A percentile compares a stretch with the other conserved stretches of the same genome.
Conservation (phyloP, 2,113 vertebrate species). For the Cephalopterus ornatus region DNA sequence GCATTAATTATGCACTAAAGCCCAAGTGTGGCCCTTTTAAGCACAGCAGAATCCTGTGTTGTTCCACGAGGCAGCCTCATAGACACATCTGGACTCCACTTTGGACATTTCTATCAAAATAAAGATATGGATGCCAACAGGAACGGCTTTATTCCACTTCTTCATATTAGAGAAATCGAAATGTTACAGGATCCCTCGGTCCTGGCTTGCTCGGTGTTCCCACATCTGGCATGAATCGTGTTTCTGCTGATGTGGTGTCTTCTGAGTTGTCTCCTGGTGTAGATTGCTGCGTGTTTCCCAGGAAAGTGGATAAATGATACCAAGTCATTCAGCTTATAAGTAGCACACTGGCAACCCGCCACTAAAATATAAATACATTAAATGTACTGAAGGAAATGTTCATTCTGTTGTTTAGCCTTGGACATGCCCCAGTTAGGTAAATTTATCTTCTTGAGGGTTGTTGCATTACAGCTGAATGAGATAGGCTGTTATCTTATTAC, state of each 20-base stretch:
- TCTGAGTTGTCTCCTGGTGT: slow-evolving; percentile 59
- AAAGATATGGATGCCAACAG: slow-evolving; percentile 19
- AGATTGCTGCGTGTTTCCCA: slow-evolving; percentile 64
- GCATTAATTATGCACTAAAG: slow-evolving; percentile 80
- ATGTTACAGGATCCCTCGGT: slow-evolving; percentile 30
- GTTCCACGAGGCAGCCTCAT: fast-evolving
- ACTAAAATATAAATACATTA: slow-evolving; percentile 75
- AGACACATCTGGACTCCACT: neutral
- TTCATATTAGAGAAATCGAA: slow-evolving; percentile 35
- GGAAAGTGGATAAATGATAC: slow-evolving; percentile 71
- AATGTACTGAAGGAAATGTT: slow-evolving; percentile 73
- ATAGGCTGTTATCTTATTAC: slow-evolving; percentile 61
- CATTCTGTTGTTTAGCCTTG: slow-evolving; percentile 72
- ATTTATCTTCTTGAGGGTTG: slow-evolving; percentile 72
- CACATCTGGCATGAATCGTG: slow-evolving; percentile 11
- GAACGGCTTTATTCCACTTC: slow-evolving; percentile 9
- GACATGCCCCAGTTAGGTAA: slow-evolving; percentile 72
- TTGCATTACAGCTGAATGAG: slow-evolving; percentile 57
- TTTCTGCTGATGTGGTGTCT: slow-evolving; percentile 76
- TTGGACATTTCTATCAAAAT: slow-evolving; percentile 58
- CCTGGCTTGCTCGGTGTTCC: slow-evolving; percentile 46
- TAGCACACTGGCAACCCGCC: slow-evolving; percentile 71
- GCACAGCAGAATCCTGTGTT: neutral
- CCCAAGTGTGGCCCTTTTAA: slow-evolving; percentile 56
- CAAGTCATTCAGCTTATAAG: slow-evolving; percentile 73